Evolutionary conservation across 2,888 invertebrate species (phyloP), one percentile per base, ranked within the genome.

Genomic region (Spicauda simplicius): DNA sequence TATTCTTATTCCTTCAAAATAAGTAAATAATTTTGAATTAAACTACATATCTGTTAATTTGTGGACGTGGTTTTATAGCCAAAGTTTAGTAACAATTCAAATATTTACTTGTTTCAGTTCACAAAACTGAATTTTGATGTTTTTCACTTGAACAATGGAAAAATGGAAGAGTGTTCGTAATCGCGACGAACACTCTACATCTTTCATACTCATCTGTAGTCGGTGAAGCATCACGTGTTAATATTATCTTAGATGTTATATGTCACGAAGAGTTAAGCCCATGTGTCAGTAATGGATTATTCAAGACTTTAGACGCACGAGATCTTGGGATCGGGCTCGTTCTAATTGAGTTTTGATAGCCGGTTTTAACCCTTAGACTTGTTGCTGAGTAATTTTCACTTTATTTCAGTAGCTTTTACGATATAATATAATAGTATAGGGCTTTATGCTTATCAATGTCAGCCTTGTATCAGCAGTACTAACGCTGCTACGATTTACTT

Each of bases 201-300:
- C 14, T 3, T 41, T 41, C 41, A 41, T 41, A 12, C 41, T 41
- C 41, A 14, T 12, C 12, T 14, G 10, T 2, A 41, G 7, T 14
- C 72, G 75, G 79, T 85, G 81, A 87, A 81, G 84, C 86, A 88
- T 88, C 85, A 87, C 77, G 86, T 86, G 89, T 83, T 89, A 88
- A 90, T 89, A 85, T 84, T 83, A 78, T 82, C 87, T 86, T 77
- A 85, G 84, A 88, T 82, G 85, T 85, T 87, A 87, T 86, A 85
- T 82, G 82, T 84, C 82, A 83, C 80, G 83, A 84, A 82, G 87
- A 88, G 87, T 86, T 84, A 82, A 84, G 83, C 82, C 82, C 83
- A 81, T 83, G 81, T 83, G 81, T 77, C 77, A 77, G 81, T 85
- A 85, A 88, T 86, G 83, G 85, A 86, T 86, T 85, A 86, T 84